phyloP scores from a whole-genome alignment of 2,888 invertebrate genomes.

The Eretmocerus hayati region DNA sequence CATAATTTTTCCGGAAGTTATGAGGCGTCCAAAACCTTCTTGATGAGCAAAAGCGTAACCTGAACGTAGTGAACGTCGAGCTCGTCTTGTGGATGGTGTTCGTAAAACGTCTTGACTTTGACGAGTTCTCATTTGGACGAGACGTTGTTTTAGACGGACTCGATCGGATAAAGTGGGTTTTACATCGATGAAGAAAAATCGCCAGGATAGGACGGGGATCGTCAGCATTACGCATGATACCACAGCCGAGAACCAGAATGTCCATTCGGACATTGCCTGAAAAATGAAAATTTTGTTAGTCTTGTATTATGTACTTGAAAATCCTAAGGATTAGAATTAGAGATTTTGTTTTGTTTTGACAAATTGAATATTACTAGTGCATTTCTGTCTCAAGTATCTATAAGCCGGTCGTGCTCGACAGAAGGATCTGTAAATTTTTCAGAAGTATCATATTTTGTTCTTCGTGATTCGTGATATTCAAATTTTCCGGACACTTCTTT shows the following conservation, averaged over 20 bases:
- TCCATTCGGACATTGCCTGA: conserved; percentile 79
- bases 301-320: too few relatives aligned
- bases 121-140: conserved; percentile 60
- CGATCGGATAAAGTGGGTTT: conserved; percentile 87
- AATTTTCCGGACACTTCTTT: too few relatives aligned
- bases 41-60: conserved; percentile 99
- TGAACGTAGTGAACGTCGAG: conserved; percentile 85
- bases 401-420: neutral
- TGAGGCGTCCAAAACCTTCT: conserved; percentile 93
- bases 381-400: neutral
- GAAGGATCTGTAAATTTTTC: too few relatives aligned
- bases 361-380: neutral
- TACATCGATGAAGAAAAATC: conserved; percentile 89
- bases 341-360: neutral
- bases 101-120: conserved; percentile 73
- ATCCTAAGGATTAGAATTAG: neutral
- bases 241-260: conserved; percentile 80
- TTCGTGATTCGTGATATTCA: too few relatives aligned
- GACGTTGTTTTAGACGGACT: conserved; percentile 75
- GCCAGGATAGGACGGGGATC: conserved; percentile 88
- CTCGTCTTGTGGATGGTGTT: conserved; percentile 81
- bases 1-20: conserved; percentile 96
- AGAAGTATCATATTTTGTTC: too few relatives aligned
- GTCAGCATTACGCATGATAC: conserved; percentile 77
- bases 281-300: conserved; percentile 23